A percentile compares a stretch with the other conserved stretches of the same genome.
phyloP scores from a whole-genome alignment of 2,888 invertebrate genomes.

The Yponomeuta cagnagella region DNA sequence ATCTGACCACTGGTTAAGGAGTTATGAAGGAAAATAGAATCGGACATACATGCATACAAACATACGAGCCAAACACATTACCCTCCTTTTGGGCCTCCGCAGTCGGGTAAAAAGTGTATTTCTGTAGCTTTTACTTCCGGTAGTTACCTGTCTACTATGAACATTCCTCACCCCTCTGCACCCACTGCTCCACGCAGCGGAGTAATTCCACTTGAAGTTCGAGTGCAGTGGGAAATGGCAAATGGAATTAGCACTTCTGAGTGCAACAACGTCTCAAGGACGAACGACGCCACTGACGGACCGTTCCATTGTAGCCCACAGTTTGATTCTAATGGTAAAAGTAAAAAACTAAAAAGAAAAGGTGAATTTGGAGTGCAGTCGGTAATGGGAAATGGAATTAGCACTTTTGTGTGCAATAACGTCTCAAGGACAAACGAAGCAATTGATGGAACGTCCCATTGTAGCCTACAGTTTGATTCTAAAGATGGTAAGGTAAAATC shows the following conservation, averaged over 20 bases:
- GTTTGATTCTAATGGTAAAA: neutral
- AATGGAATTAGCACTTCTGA: slow-evolving; percentile 24
- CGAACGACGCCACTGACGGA: neutral
- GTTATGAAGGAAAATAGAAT: too few relatives aligned
- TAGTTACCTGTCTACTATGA: too few relatives aligned
- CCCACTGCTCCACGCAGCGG: slow-evolving; percentile 20
- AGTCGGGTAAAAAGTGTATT: too few relatives aligned
- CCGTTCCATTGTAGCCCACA: neutral
- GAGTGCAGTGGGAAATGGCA: slow-evolving; percentile 34
- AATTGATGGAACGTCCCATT: neutral
- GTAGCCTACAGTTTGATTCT: neutral
- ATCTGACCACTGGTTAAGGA: too few relatives aligned
- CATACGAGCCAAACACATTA: too few relatives aligned
- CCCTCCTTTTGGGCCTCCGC: too few relatives aligned
- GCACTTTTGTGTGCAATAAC: slow-evolving; percentile 24
- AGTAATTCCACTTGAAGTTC: slow-evolving; percentile 35
- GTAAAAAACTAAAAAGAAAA: neutral
- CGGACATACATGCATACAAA: too few relatives aligned
- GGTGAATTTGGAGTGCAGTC: slow-evolving; percentile 26
- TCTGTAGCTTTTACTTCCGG: too few relatives aligned
- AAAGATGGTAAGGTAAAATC: neutral
- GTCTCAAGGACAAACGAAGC: slow-evolving; percentile 5
- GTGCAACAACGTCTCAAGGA: slow-evolving; percentile 19
- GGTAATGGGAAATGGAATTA: slow-evolving; percentile 28
- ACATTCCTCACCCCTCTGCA: too few relatives aligned